Base-by-base conservation (phyloP, 1,140 invertebrate genomes). In the Calliphora vicina region DNA sequence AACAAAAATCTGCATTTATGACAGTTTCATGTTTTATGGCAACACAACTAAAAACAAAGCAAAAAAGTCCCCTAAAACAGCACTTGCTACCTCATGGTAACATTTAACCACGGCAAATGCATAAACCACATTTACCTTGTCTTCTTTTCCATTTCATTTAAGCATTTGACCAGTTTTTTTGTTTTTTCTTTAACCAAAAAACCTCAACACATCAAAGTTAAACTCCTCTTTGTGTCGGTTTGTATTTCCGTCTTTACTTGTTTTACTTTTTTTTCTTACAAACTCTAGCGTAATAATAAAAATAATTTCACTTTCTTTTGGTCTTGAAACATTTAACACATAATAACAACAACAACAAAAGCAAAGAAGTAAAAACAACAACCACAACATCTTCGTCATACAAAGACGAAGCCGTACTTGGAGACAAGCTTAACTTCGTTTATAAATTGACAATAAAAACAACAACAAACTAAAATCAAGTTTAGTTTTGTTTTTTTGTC, bases 281-380 rank as follows among this genome's bases (percentile, higher is more conserved):
- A 57, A 15, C 5, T 57, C 50, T 35, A 35, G n/a, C 61, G 61
- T 67, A 67, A 67, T 67, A 67, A 67, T n/a, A 57, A 57, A 57
- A 57, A 57, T 23, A 67, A 67, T 67, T 67, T 67, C 61, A 67
- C 61, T 67, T 67, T 67, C 61, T 23, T 67, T 67, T 67, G 61
- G 61, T 67, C 61, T 67, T 67, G 61, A 67, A 67, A 67, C 61
- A 23, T 9, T 67, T 23, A 67, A 67, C 13, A 57, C 13, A 15
- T 57, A n/a, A 57, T 17, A 35, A 35, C 29, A 35, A 35, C 2
- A 35, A 35, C 8, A 8, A 35, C 2, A 35, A 35, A 35, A 35
- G 8, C 29, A 35, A 35, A 35, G 8, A 35, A 35, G 29, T 35
- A 35, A 35, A 4, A 35, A 35, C 29, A 35, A 35, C 29, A 35